A percentile compares a stretch with the other conserved stretches of the same genome.
These are phyloP conservation scores for Busseola fusca DNA, from an alignment of 2,888 invertebrate species.

Conservation along the genomic window DNA sequence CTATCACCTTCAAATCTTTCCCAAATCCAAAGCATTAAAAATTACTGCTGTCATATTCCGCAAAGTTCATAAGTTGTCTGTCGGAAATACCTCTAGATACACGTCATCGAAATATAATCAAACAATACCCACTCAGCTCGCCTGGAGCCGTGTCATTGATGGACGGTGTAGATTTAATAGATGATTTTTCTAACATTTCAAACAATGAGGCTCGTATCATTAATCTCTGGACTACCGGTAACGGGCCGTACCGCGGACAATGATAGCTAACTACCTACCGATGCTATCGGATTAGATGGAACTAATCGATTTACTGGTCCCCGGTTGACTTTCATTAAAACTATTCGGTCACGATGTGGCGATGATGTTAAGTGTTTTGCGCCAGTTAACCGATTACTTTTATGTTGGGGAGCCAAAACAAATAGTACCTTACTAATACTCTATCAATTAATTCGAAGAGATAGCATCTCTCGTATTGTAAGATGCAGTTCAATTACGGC, in stretches of 20 bases:
- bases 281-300: slow-evolving; percentile 81
- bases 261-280: slow-evolving; percentile 82
- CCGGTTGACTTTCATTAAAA: slow-evolving; percentile 81
- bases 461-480: slow-evolving; percentile 57
- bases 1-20: slow-evolving; percentile 28
- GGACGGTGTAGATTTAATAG: slow-evolving; percentile 75
- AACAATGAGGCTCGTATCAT: slow-evolving; percentile 82
- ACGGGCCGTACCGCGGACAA: slow-evolving; percentile 73
- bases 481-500: slow-evolving; percentile 58
- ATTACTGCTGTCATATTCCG: slow-evolving; percentile 47
- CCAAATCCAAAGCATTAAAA: slow-evolving; percentile 32
- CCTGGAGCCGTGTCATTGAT: slow-evolving; percentile 66
- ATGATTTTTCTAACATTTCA: slow-evolving; percentile 83
- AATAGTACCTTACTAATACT: slow-evolving; percentile 51
- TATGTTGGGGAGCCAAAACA: slow-evolving; percentile 60
- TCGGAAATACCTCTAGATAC: slow-evolving; percentile 38
- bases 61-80: slow-evolving; percentile 50
- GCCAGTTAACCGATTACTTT: slow-evolving; percentile 69
- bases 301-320: slow-evolving; percentile 82
- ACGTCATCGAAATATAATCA: slow-evolving; percentile 54
- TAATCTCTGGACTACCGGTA: slow-evolving; percentile 85
- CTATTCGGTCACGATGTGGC: slow-evolving; percentile 81
- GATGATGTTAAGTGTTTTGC: slow-evolving; percentile 72
- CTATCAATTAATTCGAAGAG: slow-evolving; percentile 59
- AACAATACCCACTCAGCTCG: slow-evolving; percentile 61